phyloP scores from a whole-genome alignment of 2,888 invertebrate genomes.

The Nomada fabriciana region DNA sequence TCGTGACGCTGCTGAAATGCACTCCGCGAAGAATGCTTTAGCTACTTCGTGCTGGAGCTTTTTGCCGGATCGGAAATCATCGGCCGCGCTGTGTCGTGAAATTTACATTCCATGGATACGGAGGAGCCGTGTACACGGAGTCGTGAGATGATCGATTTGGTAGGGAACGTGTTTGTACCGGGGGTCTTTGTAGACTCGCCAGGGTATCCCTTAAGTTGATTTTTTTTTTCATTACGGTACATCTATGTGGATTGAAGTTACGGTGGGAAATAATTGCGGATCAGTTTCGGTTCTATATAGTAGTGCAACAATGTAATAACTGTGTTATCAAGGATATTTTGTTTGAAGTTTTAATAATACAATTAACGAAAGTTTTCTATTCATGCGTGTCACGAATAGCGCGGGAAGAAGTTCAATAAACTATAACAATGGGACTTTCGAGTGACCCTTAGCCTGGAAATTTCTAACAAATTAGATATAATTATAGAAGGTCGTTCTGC shows the following conservation, averaged over 20 bases:
- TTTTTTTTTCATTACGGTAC: background rate
- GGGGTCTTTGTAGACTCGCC: background rate
- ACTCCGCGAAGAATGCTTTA: slow-evolving; percentile 29
- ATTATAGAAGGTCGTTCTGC: background rate
- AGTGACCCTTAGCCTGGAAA: slow-evolving; percentile 11
- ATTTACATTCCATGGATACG: slow-evolving; percentile 24
- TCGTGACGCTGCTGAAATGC: slow-evolving; percentile 37
- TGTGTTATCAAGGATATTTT: background rate
- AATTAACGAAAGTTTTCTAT: background rate
- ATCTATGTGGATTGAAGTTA: no score
- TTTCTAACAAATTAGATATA: slow-evolving; percentile 8
- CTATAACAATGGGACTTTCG: slow-evolving; percentile 25
- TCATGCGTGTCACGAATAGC: background rate
- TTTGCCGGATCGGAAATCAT: slow-evolving; percentile 22
- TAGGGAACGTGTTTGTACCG: background rate
- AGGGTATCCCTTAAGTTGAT: background rate
- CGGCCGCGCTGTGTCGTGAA: slow-evolving; percentile 21
- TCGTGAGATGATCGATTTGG: background rate
- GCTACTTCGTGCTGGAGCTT: slow-evolving; percentile 3
- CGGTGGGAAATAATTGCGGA: no score
- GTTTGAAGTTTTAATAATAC: background rate
- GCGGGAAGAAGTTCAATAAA: slow-evolving; percentile 11
- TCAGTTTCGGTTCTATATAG: no score
- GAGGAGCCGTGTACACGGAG: background rate
- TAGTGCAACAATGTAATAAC: no score